A percentile compares a stretch with the other conserved stretches of the same genome.
These are phyloP conservation scores for Syritta pipiens DNA, from an alignment of 2,888 invertebrate genomes.

Conservation along the genomic window DNA sequence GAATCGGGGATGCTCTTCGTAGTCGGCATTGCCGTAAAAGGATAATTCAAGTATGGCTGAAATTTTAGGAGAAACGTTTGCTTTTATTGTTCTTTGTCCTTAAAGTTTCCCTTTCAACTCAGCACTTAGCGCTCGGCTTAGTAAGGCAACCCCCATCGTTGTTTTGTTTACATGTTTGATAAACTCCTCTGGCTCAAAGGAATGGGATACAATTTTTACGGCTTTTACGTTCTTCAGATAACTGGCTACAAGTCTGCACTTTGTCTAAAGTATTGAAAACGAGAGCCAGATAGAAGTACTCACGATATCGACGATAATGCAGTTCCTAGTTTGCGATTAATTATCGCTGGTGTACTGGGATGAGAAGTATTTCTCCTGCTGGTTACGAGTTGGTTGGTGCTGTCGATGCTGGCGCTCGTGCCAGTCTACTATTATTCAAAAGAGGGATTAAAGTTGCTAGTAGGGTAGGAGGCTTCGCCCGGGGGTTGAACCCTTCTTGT, in stretches of 20 bases:
- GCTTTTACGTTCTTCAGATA: no score
- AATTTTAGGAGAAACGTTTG: conserved; percentile 50
- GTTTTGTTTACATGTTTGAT: conserved; percentile 46
- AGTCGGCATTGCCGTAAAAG: conserved; percentile 51
- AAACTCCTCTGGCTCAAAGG: not conserved
- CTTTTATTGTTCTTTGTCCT: conserved; percentile 30
- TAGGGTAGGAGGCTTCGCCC: conserved; percentile 2
- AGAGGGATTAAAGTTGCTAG: conserved; percentile 52
- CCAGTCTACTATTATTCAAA: conserved; percentile 64
- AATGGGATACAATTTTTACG: conserved; percentile 32
- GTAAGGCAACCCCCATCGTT: not conserved
- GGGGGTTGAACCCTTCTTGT: conserved; percentile 8
- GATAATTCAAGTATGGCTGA: conserved; percentile 68
- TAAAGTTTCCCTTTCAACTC: not conserved
- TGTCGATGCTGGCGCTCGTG: conserved; percentile 56
- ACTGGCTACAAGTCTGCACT: no score
- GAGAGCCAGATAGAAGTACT: conserved; percentile 12
- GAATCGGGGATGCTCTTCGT: conserved; percentile 56
- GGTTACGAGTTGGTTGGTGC: conserved; percentile 21
- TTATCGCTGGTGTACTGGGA: conserved; percentile 31
- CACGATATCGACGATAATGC: conserved; percentile 12
- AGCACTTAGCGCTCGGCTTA: not conserved
- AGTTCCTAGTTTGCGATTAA: conserved; percentile 42
- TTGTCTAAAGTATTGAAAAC: conserved; percentile 26
- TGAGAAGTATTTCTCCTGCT: conserved; percentile 20